A percentile compares a stretch with the other conserved stretches of the same genome.
phyloP scores from a whole-genome alignment of 1,140 invertebrate species.

The Proctacanthus coquilletti region DNA sequence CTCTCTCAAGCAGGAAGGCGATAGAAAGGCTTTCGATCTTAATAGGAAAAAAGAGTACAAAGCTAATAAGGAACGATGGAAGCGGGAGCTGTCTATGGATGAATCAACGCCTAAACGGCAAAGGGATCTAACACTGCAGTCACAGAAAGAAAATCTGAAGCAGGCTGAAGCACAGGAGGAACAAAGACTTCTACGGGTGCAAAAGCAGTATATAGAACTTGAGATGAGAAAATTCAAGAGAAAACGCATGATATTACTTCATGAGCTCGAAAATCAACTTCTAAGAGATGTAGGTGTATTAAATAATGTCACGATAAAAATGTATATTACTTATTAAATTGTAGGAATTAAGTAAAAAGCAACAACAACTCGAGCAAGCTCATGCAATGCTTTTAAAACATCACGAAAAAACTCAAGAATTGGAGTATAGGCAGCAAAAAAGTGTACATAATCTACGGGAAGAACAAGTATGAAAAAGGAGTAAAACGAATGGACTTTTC shows the following conservation, averaged over 20 bases:
- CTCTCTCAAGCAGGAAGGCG: constrained; percentile 70
- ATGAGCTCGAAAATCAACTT: constrained; percentile 82
- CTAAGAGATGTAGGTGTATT: constrained; percentile 57
- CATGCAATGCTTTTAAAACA: constrained; percentile 90
- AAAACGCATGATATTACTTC: constrained; percentile 72
- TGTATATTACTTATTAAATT: constrained; percentile 6
- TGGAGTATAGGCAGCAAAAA: constrained; percentile 90
- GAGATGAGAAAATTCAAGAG: constrained; percentile 86
- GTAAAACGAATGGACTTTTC: neutral
- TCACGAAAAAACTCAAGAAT: constrained; percentile 91
- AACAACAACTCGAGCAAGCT: constrained; percentile 86
- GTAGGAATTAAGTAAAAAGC: constrained; percentile 85
- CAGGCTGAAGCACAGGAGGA: constrained; percentile 84
- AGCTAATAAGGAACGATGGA: constrained; percentile 92
- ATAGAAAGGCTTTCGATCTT: constrained; percentile 67
- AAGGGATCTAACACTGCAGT: constrained; percentile 74
- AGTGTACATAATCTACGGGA: constrained; percentile 73
- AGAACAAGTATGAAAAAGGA: constrained; percentile 48
- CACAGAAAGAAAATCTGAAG: constrained; percentile 84
- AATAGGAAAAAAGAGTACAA: constrained; percentile 98
- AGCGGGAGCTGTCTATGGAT: constrained; percentile 80
- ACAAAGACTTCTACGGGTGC: constrained; percentile 65
- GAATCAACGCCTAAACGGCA: constrained; percentile 84
- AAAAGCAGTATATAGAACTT: constrained; percentile 81
- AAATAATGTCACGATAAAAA: neutral